A percentile compares a stretch with the other conserved stretches of the same genome.
These are phyloP conservation scores for Rana temporaria DNA, from an alignment of 2,113 vertebrate species.

Conservation along the genomic window DNA sequence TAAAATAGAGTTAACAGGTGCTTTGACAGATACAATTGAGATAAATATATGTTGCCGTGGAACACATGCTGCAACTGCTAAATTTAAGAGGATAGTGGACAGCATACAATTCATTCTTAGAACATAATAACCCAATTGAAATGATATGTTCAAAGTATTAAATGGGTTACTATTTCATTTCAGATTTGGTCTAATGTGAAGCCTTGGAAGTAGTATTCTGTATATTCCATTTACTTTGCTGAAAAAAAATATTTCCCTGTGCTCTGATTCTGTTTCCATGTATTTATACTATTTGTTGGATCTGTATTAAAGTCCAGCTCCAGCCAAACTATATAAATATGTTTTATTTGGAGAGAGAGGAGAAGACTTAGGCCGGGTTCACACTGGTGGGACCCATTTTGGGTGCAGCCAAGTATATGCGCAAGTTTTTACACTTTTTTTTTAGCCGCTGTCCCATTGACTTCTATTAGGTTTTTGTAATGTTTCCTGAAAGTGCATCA, in stretches of 20 bases:
- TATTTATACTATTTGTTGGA: too few relatives aligned
- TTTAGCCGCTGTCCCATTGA: too few relatives aligned
- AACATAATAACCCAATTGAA: slow-evolving; percentile 39
- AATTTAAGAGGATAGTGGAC: slow-evolving; percentile 47
- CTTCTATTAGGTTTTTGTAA: too few relatives aligned
- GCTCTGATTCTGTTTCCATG: not conserved
- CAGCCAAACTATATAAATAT: too few relatives aligned
- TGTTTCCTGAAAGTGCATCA: too few relatives aligned
- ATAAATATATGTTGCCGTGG: slow-evolving; percentile 47
- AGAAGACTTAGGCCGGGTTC: too few relatives aligned
- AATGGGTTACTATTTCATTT: slow-evolving; percentile 2
- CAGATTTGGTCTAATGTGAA: not conserved
- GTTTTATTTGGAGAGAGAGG: too few relatives aligned
- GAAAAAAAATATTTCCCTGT: not conserved
- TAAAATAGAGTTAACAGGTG: slow-evolving; percentile 45
- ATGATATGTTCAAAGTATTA: slow-evolving; percentile 34
- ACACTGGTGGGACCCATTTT: too few relatives aligned
- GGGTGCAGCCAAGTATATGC: too few relatives aligned
- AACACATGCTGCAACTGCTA: slow-evolving; percentile 22
- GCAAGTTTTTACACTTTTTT: too few relatives aligned
- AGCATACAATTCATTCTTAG: slow-evolving; percentile 32
- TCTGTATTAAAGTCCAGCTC: too few relatives aligned
- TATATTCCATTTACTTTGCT: not conserved
- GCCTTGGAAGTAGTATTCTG: not conserved
- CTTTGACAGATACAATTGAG: slow-evolving; percentile 45